Conservation (phyloP, 2,888 invertebrate genomes). For the Barypeithes pellucidus region DNA sequence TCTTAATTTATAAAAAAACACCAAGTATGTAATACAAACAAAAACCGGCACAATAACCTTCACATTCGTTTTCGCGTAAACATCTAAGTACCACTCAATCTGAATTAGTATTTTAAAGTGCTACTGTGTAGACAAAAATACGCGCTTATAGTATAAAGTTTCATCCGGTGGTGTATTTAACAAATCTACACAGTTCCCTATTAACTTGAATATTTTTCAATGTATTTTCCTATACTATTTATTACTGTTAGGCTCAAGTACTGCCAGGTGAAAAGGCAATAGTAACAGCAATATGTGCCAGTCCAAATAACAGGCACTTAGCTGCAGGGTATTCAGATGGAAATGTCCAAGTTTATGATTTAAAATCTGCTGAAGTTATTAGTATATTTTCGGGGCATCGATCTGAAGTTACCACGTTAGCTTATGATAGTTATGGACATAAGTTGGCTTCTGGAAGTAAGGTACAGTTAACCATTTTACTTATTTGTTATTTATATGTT, state of each 20-base stretch:
- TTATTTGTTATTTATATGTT: too few relatives aligned
- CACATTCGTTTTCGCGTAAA: too few relatives aligned
- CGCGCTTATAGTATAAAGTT: too few relatives aligned
- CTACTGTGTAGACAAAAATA: too few relatives aligned
- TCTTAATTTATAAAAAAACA: too few relatives aligned
- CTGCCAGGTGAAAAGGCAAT: conserved; percentile 86
- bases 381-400: conserved; percentile 89
- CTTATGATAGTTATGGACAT: conserved; percentile 88
- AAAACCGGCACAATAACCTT: too few relatives aligned
- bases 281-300: conserved; percentile 84
- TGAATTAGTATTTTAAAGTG: too few relatives aligned
- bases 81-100: too few relatives aligned
- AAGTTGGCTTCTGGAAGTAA: conserved; percentile 91
- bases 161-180: too few relatives aligned
- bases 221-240: conserved; percentile 55
- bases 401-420: conserved; percentile 86
- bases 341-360: conserved; percentile 86
- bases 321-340: conserved; percentile 96
- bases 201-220: too few relatives aligned
- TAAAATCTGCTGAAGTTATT: conserved; percentile 80
- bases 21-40: too few relatives aligned
- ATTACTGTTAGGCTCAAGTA: conserved; percentile 78
- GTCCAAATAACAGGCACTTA: conserved; percentile 84
- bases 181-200: conserved; percentile 19
- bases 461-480: conserved; percentile 69